phyloP scores from a whole-genome alignment of 2,113 vertebrate genomes.

The Mesembrinibis cayennensis region DNA sequence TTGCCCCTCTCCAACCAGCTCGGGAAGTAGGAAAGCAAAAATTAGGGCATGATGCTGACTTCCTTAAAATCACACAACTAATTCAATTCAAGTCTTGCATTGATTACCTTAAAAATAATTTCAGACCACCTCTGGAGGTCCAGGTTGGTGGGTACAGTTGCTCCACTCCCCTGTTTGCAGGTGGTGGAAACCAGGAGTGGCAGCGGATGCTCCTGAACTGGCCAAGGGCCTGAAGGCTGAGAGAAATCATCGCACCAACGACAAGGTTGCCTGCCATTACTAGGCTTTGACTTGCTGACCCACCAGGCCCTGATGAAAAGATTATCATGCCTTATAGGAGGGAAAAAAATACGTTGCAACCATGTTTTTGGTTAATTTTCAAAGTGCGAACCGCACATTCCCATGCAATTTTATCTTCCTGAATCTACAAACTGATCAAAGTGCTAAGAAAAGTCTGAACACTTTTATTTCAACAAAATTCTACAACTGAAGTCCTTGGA shows the following conservation, averaged over 20 bases:
- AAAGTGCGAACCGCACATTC: background rate
- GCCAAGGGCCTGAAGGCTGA: background rate
- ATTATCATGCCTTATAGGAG: background rate
- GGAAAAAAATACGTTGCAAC: background rate
- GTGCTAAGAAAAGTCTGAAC: background rate
- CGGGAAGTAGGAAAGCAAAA: background rate
- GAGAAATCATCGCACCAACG: background rate
- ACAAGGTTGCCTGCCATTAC: background rate
- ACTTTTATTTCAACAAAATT: background rate
- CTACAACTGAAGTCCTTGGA: background rate
- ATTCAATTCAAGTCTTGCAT: background rate
- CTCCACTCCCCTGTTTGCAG: background rate
- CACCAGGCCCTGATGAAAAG: background rate
- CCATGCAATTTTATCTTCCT: background rate
- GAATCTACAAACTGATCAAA: background rate
- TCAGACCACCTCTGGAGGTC: background rate
- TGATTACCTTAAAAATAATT: background rate
- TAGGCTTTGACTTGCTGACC: background rate
- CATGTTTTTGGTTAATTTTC: background rate
- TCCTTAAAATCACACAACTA: background rate
- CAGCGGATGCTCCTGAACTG: background rate
- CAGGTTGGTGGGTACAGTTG: background rate
- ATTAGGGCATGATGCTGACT: background rate
- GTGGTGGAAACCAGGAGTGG: background rate
- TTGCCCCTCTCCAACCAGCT: background rate